Conservation (phyloP, 2,797 vertebrate genomes). For the Clarias laeviceps region DNA sequence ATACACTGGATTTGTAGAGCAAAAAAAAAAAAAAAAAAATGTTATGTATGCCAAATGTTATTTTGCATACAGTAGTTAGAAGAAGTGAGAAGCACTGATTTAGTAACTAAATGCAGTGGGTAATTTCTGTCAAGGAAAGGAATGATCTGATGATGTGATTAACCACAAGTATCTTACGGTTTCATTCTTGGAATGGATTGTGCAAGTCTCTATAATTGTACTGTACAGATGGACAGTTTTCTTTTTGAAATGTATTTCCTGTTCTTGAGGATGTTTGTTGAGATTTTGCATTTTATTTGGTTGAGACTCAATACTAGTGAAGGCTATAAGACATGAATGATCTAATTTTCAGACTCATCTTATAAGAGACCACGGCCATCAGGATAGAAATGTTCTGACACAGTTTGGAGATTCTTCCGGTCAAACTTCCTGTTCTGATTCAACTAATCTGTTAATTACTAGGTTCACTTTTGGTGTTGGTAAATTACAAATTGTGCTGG, state of each 20-base stretch:
- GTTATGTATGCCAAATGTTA: slow-evolving; percentile 5
- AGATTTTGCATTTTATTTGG: neutral
- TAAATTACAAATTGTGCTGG: too few relatives aligned
- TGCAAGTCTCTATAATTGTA: neutral
- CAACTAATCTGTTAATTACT: too few relatives aligned
- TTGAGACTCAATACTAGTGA: neutral
- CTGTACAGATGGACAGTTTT: neutral
- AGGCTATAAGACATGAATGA: too few relatives aligned
- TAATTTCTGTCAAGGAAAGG: too few relatives aligned
- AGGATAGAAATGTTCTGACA: neutral
- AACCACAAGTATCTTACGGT: neutral
- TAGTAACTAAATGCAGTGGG: neutral
- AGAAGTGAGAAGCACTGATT: neutral
- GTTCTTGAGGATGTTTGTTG: neutral
- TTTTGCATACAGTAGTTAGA: neutral
- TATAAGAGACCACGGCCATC: neutral
- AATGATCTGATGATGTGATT: neutral
- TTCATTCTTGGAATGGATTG: neutral
- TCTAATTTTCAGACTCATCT: neutral
- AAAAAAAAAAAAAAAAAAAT: slow-evolving; percentile 71
- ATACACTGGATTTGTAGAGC: slow-evolving; percentile 70
- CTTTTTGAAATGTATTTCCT: neutral
- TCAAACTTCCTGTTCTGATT: too few relatives aligned
- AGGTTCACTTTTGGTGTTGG: too few relatives aligned
- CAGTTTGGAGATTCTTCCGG: too few relatives aligned